A percentile compares a stretch with the other conserved stretches of the same genome.
Conservation (phyloP, 2,888 invertebrate genomes). For the Tinea semifulvella region DNA sequence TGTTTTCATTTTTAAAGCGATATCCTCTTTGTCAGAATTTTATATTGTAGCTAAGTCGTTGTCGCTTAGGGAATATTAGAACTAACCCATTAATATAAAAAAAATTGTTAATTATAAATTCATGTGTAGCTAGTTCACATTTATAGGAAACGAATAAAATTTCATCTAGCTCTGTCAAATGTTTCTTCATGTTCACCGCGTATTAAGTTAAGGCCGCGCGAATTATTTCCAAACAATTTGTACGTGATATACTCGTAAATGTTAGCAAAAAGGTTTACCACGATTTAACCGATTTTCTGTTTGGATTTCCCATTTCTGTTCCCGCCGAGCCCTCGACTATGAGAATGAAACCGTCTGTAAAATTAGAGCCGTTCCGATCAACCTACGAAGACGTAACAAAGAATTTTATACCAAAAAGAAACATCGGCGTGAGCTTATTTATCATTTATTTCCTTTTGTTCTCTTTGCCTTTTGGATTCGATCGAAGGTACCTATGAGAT, state of each 20-base stretch:
- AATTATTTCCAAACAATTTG: no score
- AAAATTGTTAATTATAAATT: no score
- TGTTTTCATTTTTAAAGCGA: no score
- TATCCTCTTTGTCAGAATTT: no score
- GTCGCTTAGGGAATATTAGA: no score
- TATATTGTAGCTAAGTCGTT: no score
- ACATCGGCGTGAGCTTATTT: constrained; percentile 5
- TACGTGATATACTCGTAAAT: constrained; percentile 7
- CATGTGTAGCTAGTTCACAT: no score
- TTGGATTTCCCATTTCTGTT: background rate
- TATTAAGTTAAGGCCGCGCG: no score
- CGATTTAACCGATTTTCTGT: constrained; percentile 4
- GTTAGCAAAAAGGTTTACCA: background rate
- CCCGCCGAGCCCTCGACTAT: background rate
- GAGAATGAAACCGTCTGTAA: constrained; percentile 7
- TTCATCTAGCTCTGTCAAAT: no score
- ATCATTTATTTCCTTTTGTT: constrained; percentile 7
- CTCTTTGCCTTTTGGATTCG: constrained; percentile 2
- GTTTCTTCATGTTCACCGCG: no score
- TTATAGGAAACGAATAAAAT: no score
- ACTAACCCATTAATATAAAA: no score
- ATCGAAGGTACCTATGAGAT: constrained; percentile 7
- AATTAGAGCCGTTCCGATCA: constrained; percentile 6
- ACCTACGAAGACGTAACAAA: constrained; percentile 2
- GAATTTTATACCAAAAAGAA: constrained; percentile 9